These are phyloP conservation scores for Sepioteuthis lessoniana DNA, from an alignment of 2,888 invertebrate genomes.

Conservation along the genomic window DNA sequence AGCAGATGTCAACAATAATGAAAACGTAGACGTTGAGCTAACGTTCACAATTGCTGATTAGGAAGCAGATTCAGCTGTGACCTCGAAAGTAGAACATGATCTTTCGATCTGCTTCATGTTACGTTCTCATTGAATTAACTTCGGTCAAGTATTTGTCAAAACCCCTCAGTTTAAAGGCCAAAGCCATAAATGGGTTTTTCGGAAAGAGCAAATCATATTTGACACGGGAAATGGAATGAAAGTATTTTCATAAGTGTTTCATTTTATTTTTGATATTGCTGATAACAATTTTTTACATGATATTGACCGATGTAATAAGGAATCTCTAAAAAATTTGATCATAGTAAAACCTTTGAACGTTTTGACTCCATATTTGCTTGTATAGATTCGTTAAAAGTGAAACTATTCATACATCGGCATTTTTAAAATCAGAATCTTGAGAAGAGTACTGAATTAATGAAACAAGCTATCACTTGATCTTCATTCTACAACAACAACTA, in stretches of 20 bases:
- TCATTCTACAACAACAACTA: too few species aligned
- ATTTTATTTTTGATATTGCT: neutral
- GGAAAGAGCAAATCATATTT: neutral
- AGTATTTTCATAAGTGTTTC: neutral
- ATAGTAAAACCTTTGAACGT: neutral
- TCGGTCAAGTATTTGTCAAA: conserved; percentile 33
- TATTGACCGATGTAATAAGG: neutral
- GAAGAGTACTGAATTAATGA: neutral
- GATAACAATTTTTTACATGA: neutral
- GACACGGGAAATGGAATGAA: neutral
- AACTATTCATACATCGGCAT: neutral
- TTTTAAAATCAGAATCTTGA: neutral
- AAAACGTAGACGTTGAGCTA: neutral
- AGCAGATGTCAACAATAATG: neutral
- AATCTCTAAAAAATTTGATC: neutral
- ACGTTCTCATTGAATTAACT: neutral
- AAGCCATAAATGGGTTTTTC: neutral
- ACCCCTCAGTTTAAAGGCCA: neutral
- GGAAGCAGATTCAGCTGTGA: neutral
- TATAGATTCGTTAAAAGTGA: neutral
- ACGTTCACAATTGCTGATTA: neutral
- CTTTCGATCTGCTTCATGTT: neutral
- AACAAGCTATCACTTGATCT: too few species aligned
- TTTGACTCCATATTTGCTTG: neutral
- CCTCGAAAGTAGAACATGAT: neutral